Base-by-base conservation (phyloP, 2,888 invertebrate species). In the Drosophila mimetica region DNA sequence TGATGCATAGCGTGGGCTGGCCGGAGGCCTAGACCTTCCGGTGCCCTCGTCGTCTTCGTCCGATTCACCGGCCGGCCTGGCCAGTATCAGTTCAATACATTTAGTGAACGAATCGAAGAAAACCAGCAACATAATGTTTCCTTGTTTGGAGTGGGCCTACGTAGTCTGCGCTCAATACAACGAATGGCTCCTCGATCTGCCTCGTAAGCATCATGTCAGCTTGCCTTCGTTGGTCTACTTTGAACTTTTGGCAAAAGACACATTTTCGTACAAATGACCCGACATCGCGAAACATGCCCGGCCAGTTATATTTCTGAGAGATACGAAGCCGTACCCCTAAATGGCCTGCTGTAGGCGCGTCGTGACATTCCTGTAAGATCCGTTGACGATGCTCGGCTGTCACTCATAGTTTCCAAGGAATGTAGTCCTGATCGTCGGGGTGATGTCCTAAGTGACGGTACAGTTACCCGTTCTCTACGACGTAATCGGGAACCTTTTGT, bases 171-270 rank as follows among this genome's bases (percentile, higher is more conserved):
- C 13, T 20, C 11, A 20, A 20, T 20, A 18, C 41, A 2, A 13
- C 41, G 8, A 41, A 41, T 13, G 22, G 22, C 1, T 44, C 22
- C 22, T n/a, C n/a, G 3, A 42, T 6, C 7, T 42, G 42, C 4
- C 42, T 42, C 11, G 42, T 42, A 4, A 42, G 20, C 42, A 42
- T 42, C 8, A 22, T 42, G 4, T n/a, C n/a, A 3, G 42, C 42
- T 42, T 42, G 42, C 8, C 22, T 20, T 11, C 39, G 18, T 39
- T 39, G 39, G 16, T 39, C 39, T 11, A 4, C 11, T 4, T 39
- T 39, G 8, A 18, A 39, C 39, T 39, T 39, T 18, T 39, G 39
- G 39, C 39, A 39, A 2, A 18, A 18, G 11, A 39, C 39, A 18
- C 39, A 18, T 7, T 20, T 41, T 13, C 18, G 16, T 39, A 39